Base-by-base conservation (phyloP, 2,888 invertebrate genomes). In the Oscheius myriophilus region DNA sequence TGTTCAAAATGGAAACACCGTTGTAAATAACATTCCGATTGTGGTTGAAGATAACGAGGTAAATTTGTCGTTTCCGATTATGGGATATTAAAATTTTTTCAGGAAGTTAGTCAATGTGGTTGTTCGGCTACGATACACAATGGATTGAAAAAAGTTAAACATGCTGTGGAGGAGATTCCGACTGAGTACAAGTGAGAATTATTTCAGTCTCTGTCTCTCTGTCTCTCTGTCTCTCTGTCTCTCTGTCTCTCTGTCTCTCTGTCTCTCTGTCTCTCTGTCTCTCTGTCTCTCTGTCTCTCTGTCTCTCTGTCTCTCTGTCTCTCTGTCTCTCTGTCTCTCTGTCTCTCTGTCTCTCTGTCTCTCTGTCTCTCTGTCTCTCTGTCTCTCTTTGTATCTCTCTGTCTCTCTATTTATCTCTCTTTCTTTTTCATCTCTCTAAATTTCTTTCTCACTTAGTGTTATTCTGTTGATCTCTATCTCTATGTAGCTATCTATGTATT, bases 121-220 rank as follows among this genome's bases (percentile, higher is more conserved):
- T 55, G 54, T 23, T 18, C 65, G 4, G 45, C 33, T 1, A 33
- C 43, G 11, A 4, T 61, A 1, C 23, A 49, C 25, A 54, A 55
- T n/a, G 51, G 55, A 12, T 1, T 67, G 1, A 18, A 49, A 6
- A 67, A 58, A 23, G 58, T 67, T 12, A 67, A 67, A 58, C n/a
- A 23, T 14, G 59, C 25, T 16, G 58, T 67, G 2, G 58, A 67
- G 42, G 58, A 67, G 11, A 46, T 67, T 51, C 67, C 67, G 1
- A 49, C 58, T n/a, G 67, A 67, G 26, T 49, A 52, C 42, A 67
- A 67, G 67, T 67, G 23, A 67, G 51, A n/a, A n/a, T n/a, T n/a
- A n/a, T 67, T 41, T 9, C 4, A 14, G 23, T 14, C 33, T 26
- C 18, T 16, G 2, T 11, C n/a, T 3, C 18, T 3, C 33, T 6